phyloP scores from a whole-genome alignment of 1,140 invertebrate species.

The Tetragonula clypearis region DNA sequence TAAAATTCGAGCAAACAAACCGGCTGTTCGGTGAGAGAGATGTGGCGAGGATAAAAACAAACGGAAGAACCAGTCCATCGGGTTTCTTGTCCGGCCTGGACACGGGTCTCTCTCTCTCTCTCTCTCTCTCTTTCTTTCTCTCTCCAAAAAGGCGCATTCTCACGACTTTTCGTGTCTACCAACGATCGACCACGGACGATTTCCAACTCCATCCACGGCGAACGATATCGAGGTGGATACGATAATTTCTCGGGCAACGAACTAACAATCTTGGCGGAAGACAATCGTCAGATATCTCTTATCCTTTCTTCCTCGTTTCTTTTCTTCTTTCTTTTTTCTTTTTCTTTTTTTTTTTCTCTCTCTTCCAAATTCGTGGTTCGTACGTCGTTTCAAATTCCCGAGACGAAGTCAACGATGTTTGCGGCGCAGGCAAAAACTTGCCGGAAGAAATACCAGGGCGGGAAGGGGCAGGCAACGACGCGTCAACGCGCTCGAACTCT shows the following conservation, averaged over 20 bases:
- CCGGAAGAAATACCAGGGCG: background rate
- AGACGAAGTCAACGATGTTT: background rate
- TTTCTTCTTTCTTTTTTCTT: background rate
- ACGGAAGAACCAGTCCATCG: conserved; percentile 61
- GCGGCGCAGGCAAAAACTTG: background rate
- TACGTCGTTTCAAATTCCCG: conserved; percentile 44
- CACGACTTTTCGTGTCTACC: conserved; percentile 35
- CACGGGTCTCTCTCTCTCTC: background rate
- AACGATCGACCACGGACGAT: background rate
- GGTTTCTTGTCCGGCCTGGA: conserved; percentile 51
- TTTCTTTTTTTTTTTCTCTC: background rate
- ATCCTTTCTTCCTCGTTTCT: background rate
- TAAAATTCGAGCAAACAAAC: conserved; percentile 51
- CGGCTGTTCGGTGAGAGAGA: conserved; percentile 27
- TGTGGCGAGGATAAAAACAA: conserved; percentile 40
- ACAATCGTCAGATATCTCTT: conserved; percentile 42
- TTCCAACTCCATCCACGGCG: background rate
- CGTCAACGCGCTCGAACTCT: background rate
- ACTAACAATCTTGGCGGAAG: conserved; percentile 14
- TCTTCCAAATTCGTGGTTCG: background rate
- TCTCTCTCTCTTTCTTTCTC: background rate
- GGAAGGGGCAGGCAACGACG: background rate
- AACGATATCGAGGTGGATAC: conserved; percentile 31
- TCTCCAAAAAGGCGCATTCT: conserved; percentile 39
- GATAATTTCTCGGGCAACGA: background rate